Evolutionary conservation across 2,888 invertebrate genomes (phyloP).

Genomic region (Melinaea menophilus): DNA sequence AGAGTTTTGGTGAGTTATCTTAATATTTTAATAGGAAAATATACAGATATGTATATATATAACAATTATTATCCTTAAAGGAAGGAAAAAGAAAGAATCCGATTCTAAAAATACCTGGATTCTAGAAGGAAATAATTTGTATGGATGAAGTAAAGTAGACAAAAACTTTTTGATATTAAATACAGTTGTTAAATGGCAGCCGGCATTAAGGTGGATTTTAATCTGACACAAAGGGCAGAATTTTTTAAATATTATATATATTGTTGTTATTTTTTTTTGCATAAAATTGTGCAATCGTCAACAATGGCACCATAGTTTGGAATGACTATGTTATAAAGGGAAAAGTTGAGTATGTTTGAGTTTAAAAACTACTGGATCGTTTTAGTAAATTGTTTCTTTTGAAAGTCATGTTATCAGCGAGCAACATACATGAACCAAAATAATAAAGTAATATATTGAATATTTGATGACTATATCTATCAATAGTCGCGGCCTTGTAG

Average conservation of each 20-base stretch:
- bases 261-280: slow-evolving; percentile 11
- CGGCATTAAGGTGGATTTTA: slow-evolving; percentile 12
- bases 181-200: slow-evolving; percentile 16
- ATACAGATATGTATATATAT: not conserved
- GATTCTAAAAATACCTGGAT: no score
- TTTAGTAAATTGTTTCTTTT: no score
- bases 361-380: no score
- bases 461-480: slow-evolving; percentile 9
- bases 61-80: not conserved
- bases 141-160: no score
- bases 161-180: slow-evolving; percentile 2
- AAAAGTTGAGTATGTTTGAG: no score
- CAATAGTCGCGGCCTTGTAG: slow-evolving; percentile 59
- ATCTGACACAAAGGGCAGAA: slow-evolving; percentile 22
- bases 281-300: slow-evolving; percentile 9
- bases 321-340: no score
- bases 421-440: no score
- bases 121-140: no score
- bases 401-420: no score
- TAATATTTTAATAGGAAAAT: not conserved
- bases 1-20: slow-evolving; percentile 73
- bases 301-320: no score
- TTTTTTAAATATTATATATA: slow-evolving; percentile 16
- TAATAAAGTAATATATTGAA: no score
- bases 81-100: not conserved